phyloP scores from a whole-genome alignment of 2,113 vertebrate genomes.

The Chloebia gouldiae region DNA sequence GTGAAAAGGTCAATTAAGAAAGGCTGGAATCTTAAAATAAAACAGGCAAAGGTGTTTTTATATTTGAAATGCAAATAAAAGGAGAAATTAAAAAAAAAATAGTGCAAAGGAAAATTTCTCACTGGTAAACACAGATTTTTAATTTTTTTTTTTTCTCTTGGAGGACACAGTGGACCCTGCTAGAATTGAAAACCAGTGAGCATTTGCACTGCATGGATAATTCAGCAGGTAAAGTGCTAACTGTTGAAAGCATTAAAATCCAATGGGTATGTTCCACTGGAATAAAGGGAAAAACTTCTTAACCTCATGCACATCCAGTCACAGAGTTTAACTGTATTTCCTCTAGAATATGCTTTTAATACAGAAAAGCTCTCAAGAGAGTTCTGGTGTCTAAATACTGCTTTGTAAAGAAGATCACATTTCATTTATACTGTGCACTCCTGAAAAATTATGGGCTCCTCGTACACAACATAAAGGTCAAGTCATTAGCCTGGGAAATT shows the following conservation, averaged over 20 bases:
- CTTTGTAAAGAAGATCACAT: not conserved
- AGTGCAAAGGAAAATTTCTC: not conserved
- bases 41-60: not conserved
- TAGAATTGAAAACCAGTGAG: not conserved
- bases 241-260: not conserved
- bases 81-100: not conserved
- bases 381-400: not conserved
- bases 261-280: not conserved
- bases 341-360: not conserved
- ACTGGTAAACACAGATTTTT: not conserved
- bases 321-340: not conserved
- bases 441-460: conserved; percentile 27
- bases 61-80: not conserved
- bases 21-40: not conserved
- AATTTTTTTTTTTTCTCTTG: not conserved
- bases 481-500: conserved; percentile 28
- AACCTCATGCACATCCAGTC: not conserved
- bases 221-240: not conserved
- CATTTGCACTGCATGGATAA: not conserved
- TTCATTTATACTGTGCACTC: conserved; percentile 8
- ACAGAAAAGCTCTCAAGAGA: not conserved
- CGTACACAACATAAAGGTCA: conserved; percentile 26
- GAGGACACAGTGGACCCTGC: not conserved
- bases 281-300: not conserved
- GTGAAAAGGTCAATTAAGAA: not conserved